phyloP scores from a whole-genome alignment of 2,113 vertebrate species.

The Panthera uncia region DNA sequence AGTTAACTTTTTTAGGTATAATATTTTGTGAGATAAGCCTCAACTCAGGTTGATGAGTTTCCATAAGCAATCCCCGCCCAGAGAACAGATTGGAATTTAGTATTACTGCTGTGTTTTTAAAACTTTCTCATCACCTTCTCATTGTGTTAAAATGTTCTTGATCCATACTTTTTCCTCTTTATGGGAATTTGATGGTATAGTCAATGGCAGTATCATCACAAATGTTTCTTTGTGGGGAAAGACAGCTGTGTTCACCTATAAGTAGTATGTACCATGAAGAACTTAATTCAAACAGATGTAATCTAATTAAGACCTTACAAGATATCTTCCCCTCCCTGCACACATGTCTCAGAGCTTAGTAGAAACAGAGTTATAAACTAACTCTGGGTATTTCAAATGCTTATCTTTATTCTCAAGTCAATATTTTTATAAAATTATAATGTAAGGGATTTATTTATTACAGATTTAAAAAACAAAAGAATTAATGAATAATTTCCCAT shows the following conservation, averaged over 20 bases:
- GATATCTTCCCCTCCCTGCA: neutral
- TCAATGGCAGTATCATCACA: neutral
- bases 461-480: neutral
- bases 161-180: neutral
- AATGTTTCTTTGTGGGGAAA: neutral
- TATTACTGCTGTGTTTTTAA: neutral
- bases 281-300: neutral
- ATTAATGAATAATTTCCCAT: neutral
- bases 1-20: neutral
- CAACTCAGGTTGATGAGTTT: neutral
- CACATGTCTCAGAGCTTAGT: neutral
- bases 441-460: neutral
- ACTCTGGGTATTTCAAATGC: neutral
- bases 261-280: slow-evolving; percentile 20
- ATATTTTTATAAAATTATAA: neutral
- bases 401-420: neutral
- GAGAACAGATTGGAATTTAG: slow-evolving; percentile 9
- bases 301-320: slow-evolving; percentile 52
- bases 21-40: slow-evolving; percentile 8
- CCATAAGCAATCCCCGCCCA: neutral
- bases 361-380: neutral
- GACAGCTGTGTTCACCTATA: slow-evolving; percentile 53
- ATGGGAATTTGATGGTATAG: slow-evolving; percentile 32
- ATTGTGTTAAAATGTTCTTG: slow-evolving; percentile 27
- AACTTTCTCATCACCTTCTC: slow-evolving; percentile 26